Evolutionary conservation across 2,888 invertebrate genomes (phyloP).

Genomic region (Ennomos fuscantarius): DNA sequence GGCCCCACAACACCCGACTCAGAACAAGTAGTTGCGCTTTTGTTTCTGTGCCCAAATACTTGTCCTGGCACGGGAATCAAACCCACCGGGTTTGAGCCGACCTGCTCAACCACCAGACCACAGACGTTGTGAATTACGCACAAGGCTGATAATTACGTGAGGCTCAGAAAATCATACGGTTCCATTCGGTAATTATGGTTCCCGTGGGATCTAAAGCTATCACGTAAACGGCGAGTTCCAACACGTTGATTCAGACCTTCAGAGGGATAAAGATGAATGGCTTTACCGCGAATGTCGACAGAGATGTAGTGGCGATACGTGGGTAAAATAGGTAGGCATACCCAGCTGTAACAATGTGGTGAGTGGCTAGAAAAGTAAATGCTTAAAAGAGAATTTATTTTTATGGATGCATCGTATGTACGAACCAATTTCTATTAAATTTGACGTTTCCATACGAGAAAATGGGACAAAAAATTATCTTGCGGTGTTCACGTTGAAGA

Average conservation of each 20-base stretch:
- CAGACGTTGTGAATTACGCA: too few species aligned
- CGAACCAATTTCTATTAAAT: too few species aligned
- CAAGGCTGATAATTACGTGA: conserved; percentile 16
- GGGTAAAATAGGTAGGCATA: conserved; percentile 47
- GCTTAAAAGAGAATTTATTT: conserved; percentile 3
- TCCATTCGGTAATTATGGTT: conserved; percentile 11
- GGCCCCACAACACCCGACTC: too few species aligned
- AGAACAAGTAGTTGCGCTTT: too few species aligned
- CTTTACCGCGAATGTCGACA: conserved; percentile 51
- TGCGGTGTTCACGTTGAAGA: too few species aligned
- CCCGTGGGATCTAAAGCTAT: conserved; percentile 14
- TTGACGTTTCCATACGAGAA: too few species aligned
- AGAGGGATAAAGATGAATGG: conserved; percentile 59
- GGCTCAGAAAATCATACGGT: conserved; percentile 16
- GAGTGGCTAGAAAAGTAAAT: conserved; percentile 21
- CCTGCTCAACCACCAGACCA: too few species aligned
- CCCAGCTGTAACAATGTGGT: conserved; percentile 44
- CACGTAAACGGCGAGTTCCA: conserved; percentile 55
- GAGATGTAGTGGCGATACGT: conserved; percentile 52
- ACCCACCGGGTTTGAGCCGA: too few species aligned
- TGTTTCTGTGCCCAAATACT: too few species aligned
- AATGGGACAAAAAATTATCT: too few species aligned
- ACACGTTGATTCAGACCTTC: conserved; percentile 58
- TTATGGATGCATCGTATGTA: too few species aligned
- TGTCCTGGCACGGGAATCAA: too few species aligned